Percentiles rank a stretch among this genome's conserved stretches.
These are phyloP conservation scores for Hippoglossus hippoglossus DNA, from an alignment of 2,797 vertebrate genomes.

Conservation along the genomic window DNA sequence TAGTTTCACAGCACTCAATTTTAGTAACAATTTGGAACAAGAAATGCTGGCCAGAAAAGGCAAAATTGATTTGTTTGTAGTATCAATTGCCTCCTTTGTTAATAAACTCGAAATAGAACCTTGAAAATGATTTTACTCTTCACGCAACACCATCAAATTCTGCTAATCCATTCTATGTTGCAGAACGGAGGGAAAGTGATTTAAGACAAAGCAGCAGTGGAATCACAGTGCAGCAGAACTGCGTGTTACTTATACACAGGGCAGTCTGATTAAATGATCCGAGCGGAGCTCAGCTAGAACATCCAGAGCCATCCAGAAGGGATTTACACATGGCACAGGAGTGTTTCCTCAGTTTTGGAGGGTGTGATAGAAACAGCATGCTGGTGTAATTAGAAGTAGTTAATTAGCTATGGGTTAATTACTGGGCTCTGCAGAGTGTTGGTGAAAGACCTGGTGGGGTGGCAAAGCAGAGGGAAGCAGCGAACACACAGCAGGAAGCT, in stretches of 20 bases:
- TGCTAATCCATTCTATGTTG: slow-evolving; percentile 68
- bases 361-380: slow-evolving; percentile 92
- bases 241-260: slow-evolving; percentile 34
- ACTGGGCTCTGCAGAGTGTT: slow-evolving; percentile 87
- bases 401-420: slow-evolving; percentile 99
- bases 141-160: slow-evolving; percentile 70
- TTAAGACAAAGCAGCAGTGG: slow-evolving; percentile 44
- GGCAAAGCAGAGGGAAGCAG: slow-evolving; percentile 82
- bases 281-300: slow-evolving; percentile 51
- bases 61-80: slow-evolving; percentile 76
- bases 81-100: slow-evolving; percentile 79
- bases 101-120: slow-evolving; percentile 78
- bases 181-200: slow-evolving; percentile 63
- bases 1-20: slow-evolving; percentile 59
- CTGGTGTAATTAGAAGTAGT: slow-evolving; percentile 98
- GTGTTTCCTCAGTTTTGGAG: slow-evolving; percentile 87
- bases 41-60: slow-evolving; percentile 64
- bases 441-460: slow-evolving; percentile 81
- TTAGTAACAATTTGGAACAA: slow-evolving; percentile 59
- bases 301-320: slow-evolving; percentile 65
- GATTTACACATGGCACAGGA: slow-evolving; percentile 61
- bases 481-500: slow-evolving; percentile 86
- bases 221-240: slow-evolving; percentile 40
- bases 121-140: slow-evolving; percentile 76
- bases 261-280: slow-evolving; percentile 57